Base-by-base conservation (phyloP, 2,113 vertebrate genomes). In the Dendropsophus ebraccatus region DNA sequence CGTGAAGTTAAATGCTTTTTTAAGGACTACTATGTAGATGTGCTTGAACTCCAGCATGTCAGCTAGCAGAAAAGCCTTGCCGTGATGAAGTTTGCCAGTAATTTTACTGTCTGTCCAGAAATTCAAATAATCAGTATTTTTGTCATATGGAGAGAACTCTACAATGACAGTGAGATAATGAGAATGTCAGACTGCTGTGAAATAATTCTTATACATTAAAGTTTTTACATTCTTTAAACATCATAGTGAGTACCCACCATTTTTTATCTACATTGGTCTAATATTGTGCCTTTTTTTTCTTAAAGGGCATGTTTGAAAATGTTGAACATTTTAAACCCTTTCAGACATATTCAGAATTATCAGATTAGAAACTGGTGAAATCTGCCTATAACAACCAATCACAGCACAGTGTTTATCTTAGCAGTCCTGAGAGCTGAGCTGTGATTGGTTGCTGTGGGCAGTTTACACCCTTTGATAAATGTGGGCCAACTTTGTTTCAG, bases 71-170 rank as follows among this genome's bases (percentile, higher is more conserved):
- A 32, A 21, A 9, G 17, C 37, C 16, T 69, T 21, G 8, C 30
- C 35, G 28, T 37, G 65, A 69, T 69, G 6, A 69, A 37, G 30
- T 69, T 69, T 69, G 30, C 32, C 6, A 69, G 30, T 69, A 69
- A 69, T 69, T 69, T 69, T 35, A 69, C 65, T 35, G 32, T 69
- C 30, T 69, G 65, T 69, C 65, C 7, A 37, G 37, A 69, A 69
- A 10, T 69, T 69, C 30, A 35, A 37, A 69, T 37, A 37, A 6
- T 65, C 13, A 10, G 12, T 28, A 65, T 16, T 30, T 30, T 65
- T 21, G 23, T 25, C 12, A 25, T 13, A 25, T 25, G 5, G 58
- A 12, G 7, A 62, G 11, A 25, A 62, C 23, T 28, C 30, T 65
- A 65, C 25, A 65, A n/a, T 65, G 60, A 30, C 25, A 65, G 60